Evolutionary conservation across 2,113 vertebrate genomes (phyloP).

Genomic region (Pao palembangensis): DNA sequence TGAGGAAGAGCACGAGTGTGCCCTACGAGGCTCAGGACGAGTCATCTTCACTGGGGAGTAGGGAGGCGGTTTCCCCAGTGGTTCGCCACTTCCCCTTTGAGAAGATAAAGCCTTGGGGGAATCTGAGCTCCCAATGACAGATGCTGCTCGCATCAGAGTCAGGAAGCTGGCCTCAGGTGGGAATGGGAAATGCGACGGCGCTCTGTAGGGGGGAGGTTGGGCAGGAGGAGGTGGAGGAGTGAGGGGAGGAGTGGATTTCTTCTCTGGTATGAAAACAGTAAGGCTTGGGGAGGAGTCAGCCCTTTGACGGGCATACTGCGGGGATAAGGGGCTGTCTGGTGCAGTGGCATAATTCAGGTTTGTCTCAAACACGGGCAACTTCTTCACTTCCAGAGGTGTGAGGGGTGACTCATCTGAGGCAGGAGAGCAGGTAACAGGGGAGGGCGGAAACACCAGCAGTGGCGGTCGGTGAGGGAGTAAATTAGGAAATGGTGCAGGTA

Average conservation of each 20-base stretch:
- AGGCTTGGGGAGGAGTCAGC: constrained; percentile 84
- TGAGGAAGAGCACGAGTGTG: constrained; percentile 80
- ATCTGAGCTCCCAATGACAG: constrained; percentile 70
- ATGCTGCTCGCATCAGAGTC: constrained; percentile 68
- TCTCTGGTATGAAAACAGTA: constrained; percentile 77
- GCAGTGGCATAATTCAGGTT: constrained; percentile 86
- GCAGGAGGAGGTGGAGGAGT: constrained; percentile 78
- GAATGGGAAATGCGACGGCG: constrained; percentile 84
- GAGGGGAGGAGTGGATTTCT: constrained; percentile 82
- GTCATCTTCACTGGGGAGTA: constrained; percentile 82
- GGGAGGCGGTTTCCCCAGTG: constrained; percentile 73
- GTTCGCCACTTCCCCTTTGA: constrained; percentile 66
- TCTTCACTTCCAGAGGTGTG: constrained; percentile 93
- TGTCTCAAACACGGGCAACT: constrained; percentile 91
- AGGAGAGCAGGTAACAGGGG: constrained; percentile 90
- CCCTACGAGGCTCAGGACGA: constrained; percentile 77
- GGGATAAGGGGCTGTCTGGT: constrained; percentile 84
- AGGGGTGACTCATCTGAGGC: constrained; percentile 95
- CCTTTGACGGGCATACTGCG: constrained; percentile 82
- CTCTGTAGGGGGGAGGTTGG: constrained; percentile 76
- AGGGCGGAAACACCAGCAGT: constrained; percentile 91
- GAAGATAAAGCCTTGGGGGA: constrained; percentile 70
- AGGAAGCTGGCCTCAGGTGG: constrained; percentile 78
- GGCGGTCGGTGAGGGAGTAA: constrained; percentile 91
- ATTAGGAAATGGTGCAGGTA: constrained; percentile 94